A percentile compares a stretch with the other conserved stretches of the same genome.
phyloP scores from a whole-genome alignment of 2,113 vertebrate genomes.

The Prietella phreatophila region DNA sequence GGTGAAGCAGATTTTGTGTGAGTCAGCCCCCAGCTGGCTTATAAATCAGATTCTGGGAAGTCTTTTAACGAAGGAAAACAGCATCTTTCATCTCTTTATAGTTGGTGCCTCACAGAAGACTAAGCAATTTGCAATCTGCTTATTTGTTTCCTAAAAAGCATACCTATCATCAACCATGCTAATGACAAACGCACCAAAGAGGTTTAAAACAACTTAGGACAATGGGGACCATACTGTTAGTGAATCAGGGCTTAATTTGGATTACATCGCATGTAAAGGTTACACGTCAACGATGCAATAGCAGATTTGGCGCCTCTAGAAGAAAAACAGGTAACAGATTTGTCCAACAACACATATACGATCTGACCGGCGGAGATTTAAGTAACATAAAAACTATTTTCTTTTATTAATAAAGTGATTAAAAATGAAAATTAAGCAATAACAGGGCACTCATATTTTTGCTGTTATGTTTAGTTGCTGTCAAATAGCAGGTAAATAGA shows the following conservation, averaged over 20 bases:
- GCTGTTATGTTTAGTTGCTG: not conserved
- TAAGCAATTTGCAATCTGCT: not conserved
- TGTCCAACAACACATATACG: not conserved
- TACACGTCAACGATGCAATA: conserved; percentile 9
- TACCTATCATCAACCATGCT: not conserved
- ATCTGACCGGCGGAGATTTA: not conserved
- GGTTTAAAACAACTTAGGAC: not conserved
- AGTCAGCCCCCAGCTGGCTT: conserved; percentile 34
- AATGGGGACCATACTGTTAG: not conserved
- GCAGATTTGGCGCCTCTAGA: not conserved
- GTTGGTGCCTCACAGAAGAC: not conserved
- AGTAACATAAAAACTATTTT: not conserved
- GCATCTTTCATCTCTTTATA: not conserved
- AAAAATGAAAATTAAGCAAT: not conserved
- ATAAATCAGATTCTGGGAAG: not conserved
- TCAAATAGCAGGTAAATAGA: not conserved
- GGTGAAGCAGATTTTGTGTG: conserved; percentile 27
- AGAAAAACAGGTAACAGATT: conserved; percentile 1
- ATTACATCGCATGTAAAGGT: conserved; percentile 17
- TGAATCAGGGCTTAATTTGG: conserved; percentile 19
- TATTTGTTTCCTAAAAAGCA: conserved; percentile 5
- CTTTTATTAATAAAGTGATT: not conserved
- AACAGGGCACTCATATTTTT: not conserved
- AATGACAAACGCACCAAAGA: not conserved
- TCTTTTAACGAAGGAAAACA: not conserved